Conservation (phyloP, 2,888 invertebrate species). For the Trachelus troglodyta region DNA sequence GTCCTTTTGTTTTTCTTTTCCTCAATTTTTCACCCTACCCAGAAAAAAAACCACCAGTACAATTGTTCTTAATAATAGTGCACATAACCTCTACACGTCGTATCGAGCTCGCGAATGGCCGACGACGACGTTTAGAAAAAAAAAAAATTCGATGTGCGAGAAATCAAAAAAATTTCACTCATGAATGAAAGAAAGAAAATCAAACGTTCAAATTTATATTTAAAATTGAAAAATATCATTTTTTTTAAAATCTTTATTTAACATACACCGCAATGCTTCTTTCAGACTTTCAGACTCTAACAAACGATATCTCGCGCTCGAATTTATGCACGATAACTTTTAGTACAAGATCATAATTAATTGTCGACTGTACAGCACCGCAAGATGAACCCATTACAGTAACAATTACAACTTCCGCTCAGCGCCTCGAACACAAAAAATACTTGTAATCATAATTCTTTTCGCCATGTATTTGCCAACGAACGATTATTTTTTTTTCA, state of each 20-base stretch:
- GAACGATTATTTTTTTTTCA: conserved; percentile 58
- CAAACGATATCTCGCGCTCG: conserved; percentile 21
- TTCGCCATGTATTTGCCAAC: conserved; percentile 66
- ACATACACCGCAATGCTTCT: neutral
- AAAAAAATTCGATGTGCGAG: neutral
- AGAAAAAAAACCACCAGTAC: conserved; percentile 1
- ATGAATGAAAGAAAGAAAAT: neutral
- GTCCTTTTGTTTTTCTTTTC: conserved; percentile 31
- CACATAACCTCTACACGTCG: neutral
- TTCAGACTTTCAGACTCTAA: neutral
- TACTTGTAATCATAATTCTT: conserved; percentile 58
- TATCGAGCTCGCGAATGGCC: neutral
- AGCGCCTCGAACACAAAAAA: conserved; percentile 61
- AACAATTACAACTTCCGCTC: conserved; percentile 54
- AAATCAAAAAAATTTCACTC: neutral
- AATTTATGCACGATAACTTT: conserved; percentile 48
- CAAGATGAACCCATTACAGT: neutral
- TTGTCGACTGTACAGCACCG: conserved; percentile 33
- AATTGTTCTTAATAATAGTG: conserved; percentile 8
- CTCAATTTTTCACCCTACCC: conserved; percentile 11
- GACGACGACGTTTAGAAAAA: neutral
- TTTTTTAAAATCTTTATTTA: neutral
- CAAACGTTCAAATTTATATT: no score
- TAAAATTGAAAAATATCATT: no score
- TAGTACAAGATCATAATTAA: conserved; percentile 52